Evolutionary conservation across 2,888 invertebrate species (phyloP), one percentile per base, ranked within the genome.

Genomic region (Criorhina ranunculi): DNA sequence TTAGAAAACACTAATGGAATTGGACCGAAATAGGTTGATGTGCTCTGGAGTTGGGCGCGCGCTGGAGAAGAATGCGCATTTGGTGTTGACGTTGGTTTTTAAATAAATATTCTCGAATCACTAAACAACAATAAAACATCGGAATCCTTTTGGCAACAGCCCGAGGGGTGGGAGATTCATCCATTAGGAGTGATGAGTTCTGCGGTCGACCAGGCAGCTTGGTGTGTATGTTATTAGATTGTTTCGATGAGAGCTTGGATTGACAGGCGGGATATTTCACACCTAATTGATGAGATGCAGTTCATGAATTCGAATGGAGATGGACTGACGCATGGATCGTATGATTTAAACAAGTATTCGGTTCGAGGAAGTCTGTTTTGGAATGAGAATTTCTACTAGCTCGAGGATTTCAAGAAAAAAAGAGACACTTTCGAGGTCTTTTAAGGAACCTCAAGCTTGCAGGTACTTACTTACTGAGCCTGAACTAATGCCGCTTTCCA

Each of bases 41-140:
- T 37, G 33, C 29, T 44, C 42, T 37, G 9, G 46, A 49, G 59
- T 53, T 44, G 46, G 60, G 37, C 33, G 29, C 59, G 37, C 33
- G 29, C 59, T 57, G 64, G 33, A 55, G 19, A 80, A 80, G 80
- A 80, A 85, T 85, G 80, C 70, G 75, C 75, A 85, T 85, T 80
- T 70, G 59, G 69, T 85, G 85, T 80, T 79, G 75, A 85, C 70
- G 75, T 76, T 80, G 69, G 70, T 72, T 85, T 85, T 80, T 70
- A 79, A 85, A 85, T 85, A 85, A 85, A 85, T 85, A 85, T 80
- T 85, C 70, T 85, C 85, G 64, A 85, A 80, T 85, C 75, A 70
- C 69, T 80, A 64, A 85, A 76, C 80, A 85, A 76, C 69, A 85
- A 85, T 85, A 85, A 80, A 85, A 75, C 80, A 85, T 76, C 42